phyloP scores from a whole-genome alignment of 1,140 invertebrate species.

The Euwallacea fornicatus region DNA sequence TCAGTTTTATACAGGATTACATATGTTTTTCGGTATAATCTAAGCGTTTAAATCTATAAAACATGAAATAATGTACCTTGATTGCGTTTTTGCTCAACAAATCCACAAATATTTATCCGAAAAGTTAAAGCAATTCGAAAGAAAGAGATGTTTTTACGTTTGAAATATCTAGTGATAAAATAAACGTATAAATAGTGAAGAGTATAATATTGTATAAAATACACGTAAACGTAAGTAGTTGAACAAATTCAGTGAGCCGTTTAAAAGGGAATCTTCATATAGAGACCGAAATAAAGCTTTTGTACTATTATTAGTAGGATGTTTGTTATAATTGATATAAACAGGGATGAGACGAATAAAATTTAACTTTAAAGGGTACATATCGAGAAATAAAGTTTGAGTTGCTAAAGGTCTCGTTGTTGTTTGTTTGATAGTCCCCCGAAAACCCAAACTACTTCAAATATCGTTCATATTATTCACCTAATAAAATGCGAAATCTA shows the following conservation, averaged over 20 bases:
- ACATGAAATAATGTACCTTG: too few species aligned
- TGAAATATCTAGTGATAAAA: background rate
- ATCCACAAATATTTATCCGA: background rate
- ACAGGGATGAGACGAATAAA: constrained; percentile 31
- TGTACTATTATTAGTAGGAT: constrained; percentile 33
- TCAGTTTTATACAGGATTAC: background rate
- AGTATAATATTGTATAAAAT: background rate
- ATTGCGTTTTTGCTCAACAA: too few species aligned
- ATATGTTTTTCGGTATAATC: constrained; percentile 26
- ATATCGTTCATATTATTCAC: too few species aligned
- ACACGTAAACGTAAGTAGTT: background rate
- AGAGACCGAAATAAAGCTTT: constrained; percentile 26
- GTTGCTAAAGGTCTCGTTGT: constrained; percentile 13
- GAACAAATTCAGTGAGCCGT: background rate
- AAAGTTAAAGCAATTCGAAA: background rate
- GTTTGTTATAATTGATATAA: constrained; percentile 23
- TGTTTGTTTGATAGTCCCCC: too few species aligned
- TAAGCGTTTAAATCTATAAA: too few species aligned
- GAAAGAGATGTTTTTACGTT: background rate
- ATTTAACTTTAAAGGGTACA: constrained; percentile 43
- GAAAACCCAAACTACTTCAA: too few species aligned
- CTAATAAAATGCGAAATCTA: too few species aligned
- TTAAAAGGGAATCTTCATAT: constrained; percentile 6
- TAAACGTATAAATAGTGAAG: background rate
- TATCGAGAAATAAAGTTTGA: constrained; percentile 43